Base-by-base conservation (phyloP, 2,888 invertebrate genomes). In the Neoaliturus tenellus region DNA sequence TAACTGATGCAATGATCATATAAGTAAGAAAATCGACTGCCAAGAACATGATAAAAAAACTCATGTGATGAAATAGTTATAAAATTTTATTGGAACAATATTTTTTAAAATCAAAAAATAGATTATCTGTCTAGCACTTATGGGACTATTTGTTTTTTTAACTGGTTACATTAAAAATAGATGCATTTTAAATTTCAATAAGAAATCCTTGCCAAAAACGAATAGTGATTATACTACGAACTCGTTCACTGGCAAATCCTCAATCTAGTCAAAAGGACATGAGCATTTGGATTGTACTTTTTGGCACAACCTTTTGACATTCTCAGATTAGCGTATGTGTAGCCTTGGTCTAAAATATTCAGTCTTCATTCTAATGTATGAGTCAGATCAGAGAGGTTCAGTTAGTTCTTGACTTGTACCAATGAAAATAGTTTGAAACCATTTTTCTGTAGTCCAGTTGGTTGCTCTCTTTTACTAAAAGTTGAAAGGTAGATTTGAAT, bases 221-320 rank as follows among this genome's bases (percentile, higher is more conserved):
- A 44, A 2, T 44, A 14, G 44, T 14, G 17, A 44, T n/a, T n/a
- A 44, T 44, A 12, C 44, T 44, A 14, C 44, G 17, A 44, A 3
- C 4, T 44, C 10, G 17, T 44, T 44, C 44, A 44, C 44, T 44
- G 6, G 44, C 12, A 44, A 12, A 2, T 6, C 44, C 44, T 23
- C 23, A 51, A 51, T 23, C 51, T 23, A 51, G 62, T 31, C 31
- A 62, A 31, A 31, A 62, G 28, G 1, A 55, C 5, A 14, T 17
- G 31, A 3, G 6, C 20, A 48, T 78, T 44, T 78, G 51, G 33
- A 78, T 4, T 48, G 14, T 28, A 14, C 28, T 23, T 48, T 31
- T 78, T 48, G 33, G 78, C 48, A 2, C 55, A n/a, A 44, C 78
- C 51, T 75, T 23, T 48, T 48, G 6, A 48, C 3, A 48, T 71